Evolutionary conservation across 2,888 invertebrate genomes (phyloP), one percentile per base, ranked within the genome.

Genomic region (Pammene aurita): DNA sequence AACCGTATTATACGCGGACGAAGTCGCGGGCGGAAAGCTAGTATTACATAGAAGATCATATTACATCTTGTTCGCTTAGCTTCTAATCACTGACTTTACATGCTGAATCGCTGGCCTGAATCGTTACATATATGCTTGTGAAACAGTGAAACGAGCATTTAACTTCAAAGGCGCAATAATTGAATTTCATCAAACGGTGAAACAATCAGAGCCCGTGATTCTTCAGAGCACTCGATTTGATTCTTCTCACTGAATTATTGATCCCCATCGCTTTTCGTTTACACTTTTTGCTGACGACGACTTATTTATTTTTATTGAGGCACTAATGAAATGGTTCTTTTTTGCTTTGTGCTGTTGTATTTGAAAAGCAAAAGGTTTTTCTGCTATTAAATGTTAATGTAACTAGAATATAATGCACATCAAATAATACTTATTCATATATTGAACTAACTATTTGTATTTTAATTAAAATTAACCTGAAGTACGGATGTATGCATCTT

Each of bases 121-220:
- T 26, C 26, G n/a, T n/a, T 26, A 26, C 26, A 26, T 26, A 46
- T 46, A 46, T 14, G 14, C 6, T n/a, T 6, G 13, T 5, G n/a
- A n/a, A 7, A n/a, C 46, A 5, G n/a, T 14, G 10, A 42, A 42
- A 14, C 14, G 34, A 34, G 34, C 54, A n/a, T 35, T 26, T 10
- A 60, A 60, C 44, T 34, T 14, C 26, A 58, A 50, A 44, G 44
- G 38, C 58, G 6, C 42, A 26, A 38, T 26, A 54, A 66, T 55
- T 34, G 46, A 26, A 48, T 48, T 16, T 48, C 41, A 35, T 11
- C 46, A n/a, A 57, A 54, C 50, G 52, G 60, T 50, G 44, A 62
- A 62, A 67, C 62, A 62, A 62, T 67, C 18, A 48, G 44, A 38
- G 38, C 16, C 16, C 41, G 62, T 61, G 56, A 62, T 67, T 44